Evolutionary conservation across 2,797 vertebrate species (phyloP), one percentile per base, ranked within the genome.

Genomic region (Helicolenus hilgendorfi): DNA sequence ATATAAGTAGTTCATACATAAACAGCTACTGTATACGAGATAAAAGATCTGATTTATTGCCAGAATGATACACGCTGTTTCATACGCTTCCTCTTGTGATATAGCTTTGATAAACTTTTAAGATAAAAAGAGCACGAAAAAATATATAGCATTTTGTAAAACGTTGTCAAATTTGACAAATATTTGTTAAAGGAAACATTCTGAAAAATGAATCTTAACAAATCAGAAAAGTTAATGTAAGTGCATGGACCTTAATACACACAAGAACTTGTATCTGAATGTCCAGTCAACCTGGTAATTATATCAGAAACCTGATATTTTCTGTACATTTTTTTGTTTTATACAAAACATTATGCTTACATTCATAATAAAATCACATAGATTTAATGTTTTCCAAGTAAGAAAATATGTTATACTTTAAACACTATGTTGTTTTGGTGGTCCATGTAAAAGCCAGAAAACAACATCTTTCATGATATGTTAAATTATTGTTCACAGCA

Each of bases 371-470:
- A 95, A 95, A 93, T 94, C 84, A 92, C 87, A 87, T 73, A 74
- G 74, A 94, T 95, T 94, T 83, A 93, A 95, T 92, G 87, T 89
- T 91, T 93, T 90, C 72, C 83, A 88, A 91, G 93, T 96, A 97
- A 96, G 93, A 97, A 97, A 96, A 97, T 97, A 97, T 93, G 94
- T 94, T 79, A 81, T 87, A 94, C 59, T 82, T 93, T 87, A 93
- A 96, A 93, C 88, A 86, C 95, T 87, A 84, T 93, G 88, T 96
- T 91, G 79, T 92, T 92, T 95, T 92, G 78, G 89, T 95, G 89
- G 83, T 90, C 86, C 83, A 97, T 92, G 92, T 92, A 85, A 92
- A 92, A 94, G 79, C 82, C 87, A 91, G 79, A 94, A 96, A 95
- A 92, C 92, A 94, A 95, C 95, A 89, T 89, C 92, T 86, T 36